Base-by-base conservation (phyloP, 2,113 vertebrate genomes). In the Eubucco bourcierii region DNA sequence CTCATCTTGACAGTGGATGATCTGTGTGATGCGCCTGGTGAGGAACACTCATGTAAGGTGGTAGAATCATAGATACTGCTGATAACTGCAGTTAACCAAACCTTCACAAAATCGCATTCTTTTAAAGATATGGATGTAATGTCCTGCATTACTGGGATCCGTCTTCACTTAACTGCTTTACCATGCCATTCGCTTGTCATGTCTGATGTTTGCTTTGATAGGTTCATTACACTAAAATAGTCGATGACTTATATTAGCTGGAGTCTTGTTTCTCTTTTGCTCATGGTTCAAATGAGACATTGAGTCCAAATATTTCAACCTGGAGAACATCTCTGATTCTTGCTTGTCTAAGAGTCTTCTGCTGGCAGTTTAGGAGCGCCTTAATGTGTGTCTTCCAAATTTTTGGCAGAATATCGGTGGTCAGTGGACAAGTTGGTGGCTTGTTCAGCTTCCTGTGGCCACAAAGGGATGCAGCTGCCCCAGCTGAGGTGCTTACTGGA, bases 391-490 rank as follows among this genome's bases (percentile, higher is more conserved):
- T 89, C 28, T 88, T 39, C n/a, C 64, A 63, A 47, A 64, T 27
- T 81, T 52, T 10, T 91, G 87, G 87, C 94, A 96, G 98, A 97
- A 90, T 98, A 98, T 95, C 94, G 13, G 79, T 98, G 98, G 97
- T 92, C 98, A 18, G 96, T 94, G 85, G 97, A 98, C 95, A 98
- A 95, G 77, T 84, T 97, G 79, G 92, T 84, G 7, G 79, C 97
- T 60, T 98, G 98, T 85, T 98, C 98, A 0, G 97, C 98, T 21
- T 98, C 98, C 56, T 98, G 98, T 1, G 98, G 98, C 15, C 97
- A 97, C 88, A 97, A 94, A 81, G 98, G 98, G 1, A 12, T 98
- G 39, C 98, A 97, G 72, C 87, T 97, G 66, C 97, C 97, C 71
- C 98, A 97, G 65, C 94, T 98, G 94, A 97, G 80, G 73, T 99